phyloP scores from a whole-genome alignment of 2,113 vertebrate genomes.

The Tetrax tetrax region DNA sequence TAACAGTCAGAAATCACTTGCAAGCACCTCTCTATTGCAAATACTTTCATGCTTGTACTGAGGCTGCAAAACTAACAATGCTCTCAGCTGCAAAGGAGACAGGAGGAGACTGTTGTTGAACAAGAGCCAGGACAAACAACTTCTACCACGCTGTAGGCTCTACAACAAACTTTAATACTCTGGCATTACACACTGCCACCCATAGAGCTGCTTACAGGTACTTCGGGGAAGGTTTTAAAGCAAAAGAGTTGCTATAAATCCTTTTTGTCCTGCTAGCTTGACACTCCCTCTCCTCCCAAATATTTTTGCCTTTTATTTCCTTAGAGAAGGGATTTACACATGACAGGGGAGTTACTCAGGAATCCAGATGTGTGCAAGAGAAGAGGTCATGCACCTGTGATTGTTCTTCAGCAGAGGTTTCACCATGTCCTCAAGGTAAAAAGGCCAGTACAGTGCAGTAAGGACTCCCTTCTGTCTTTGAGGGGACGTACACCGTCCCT shows the following conservation, averaged over 20 bases:
- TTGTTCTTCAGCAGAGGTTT: neutral
- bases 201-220: neutral
- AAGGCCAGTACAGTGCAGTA: neutral
- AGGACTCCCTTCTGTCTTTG: neutral
- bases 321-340: neutral
- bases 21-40: neutral
- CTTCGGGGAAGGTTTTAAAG: neutral
- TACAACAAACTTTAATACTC: conserved; percentile 44
- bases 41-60: neutral
- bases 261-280: neutral
- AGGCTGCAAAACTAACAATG: neutral
- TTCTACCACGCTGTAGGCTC: neutral
- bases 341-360: neutral
- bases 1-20: neutral
- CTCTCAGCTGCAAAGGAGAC: neutral
- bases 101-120: neutral
- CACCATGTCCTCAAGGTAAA: neutral
- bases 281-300: neutral
- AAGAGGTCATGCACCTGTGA: neutral
- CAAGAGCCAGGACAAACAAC: neutral
- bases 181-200: neutral
- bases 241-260: neutral
- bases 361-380: neutral
- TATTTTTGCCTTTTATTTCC: neutral
- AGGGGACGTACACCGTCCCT: neutral